Evolutionary conservation across 2,113 vertebrate species (phyloP).

Genomic region (Lampris megalopsis): DNA sequence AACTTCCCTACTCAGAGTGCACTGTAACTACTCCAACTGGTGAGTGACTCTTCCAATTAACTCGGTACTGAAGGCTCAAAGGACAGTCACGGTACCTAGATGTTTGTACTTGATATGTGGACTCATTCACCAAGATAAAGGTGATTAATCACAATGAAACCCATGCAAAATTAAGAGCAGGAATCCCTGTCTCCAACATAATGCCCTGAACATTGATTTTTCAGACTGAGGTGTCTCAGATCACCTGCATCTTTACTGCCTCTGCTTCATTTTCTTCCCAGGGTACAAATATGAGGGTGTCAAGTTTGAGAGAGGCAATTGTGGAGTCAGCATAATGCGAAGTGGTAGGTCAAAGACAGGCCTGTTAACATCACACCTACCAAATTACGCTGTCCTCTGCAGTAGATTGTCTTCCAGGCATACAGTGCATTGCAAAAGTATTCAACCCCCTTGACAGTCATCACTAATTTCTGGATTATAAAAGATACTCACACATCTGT

Average conservation of each 20-base stretch:
- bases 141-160: not conserved
- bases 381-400: slow-evolving; percentile 29
- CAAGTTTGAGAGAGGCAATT: slow-evolving; percentile 98
- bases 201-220: slow-evolving; percentile 4
- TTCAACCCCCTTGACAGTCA: too few species aligned
- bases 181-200: not conserved
- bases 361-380: not conserved
- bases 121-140: not conserved
- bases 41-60: slow-evolving; percentile 29
- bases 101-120: not conserved
- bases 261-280: slow-evolving; percentile 68
- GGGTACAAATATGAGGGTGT: slow-evolving; percentile 98
- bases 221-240: slow-evolving; percentile 12
- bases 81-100: too few species aligned
- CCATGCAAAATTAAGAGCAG: not conserved
- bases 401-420: not conserved
- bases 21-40: slow-evolving; percentile 98
- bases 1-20: slow-evolving; percentile 96
- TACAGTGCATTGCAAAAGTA: slow-evolving; percentile 3
- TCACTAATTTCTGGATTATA: too few species aligned
- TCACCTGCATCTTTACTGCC: slow-evolving; percentile 33
- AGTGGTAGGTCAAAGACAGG: slow-evolving; percentile 86
- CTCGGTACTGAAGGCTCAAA: not conserved
- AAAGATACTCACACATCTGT: too few species aligned
- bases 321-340: slow-evolving; percentile 99